A percentile compares a stretch with the other conserved stretches of the same genome.
phyloP scores from a whole-genome alignment of 1,140 invertebrate species.

The Heliconius melpomene region DNA sequence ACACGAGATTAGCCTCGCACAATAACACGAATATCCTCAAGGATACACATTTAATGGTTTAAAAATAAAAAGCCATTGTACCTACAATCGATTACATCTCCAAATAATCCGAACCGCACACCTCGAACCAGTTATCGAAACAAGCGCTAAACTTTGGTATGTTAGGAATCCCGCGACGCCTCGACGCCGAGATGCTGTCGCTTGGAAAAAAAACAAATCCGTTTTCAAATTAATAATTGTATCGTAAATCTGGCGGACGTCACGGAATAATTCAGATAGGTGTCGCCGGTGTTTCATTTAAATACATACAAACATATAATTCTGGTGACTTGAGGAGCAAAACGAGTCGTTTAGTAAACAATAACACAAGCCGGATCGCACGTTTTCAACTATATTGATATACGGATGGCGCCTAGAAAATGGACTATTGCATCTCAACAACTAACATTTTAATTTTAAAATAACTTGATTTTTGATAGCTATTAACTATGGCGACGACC shows the following conservation, averaged over 20 bases:
- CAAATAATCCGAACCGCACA: neutral
- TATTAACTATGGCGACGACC: constrained; percentile 24
- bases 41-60: neutral
- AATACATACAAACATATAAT: constrained; percentile 11
- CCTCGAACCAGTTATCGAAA: constrained; percentile 36
- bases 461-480: constrained; percentile 12
- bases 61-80: constrained; percentile 13
- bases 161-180: constrained; percentile 32
- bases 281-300: constrained; percentile 29
- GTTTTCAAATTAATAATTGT: constrained; percentile 30
- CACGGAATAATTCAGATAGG: constrained; percentile 34
- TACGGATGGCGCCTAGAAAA: constrained; percentile 32
- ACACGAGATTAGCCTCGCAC: neutral
- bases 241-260: constrained; percentile 31
- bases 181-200: constrained; percentile 17
- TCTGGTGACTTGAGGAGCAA: neutral
- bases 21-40: neutral
- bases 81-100: neutral
- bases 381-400: constrained; percentile 19
- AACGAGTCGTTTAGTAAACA: constrained; percentile 16
- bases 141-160: constrained; percentile 34
- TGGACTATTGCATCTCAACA: constrained; percentile 16
- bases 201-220: constrained; percentile 30
- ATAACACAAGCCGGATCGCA: constrained; percentile 10
- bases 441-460: constrained; percentile 1